Evolutionary conservation across 1,140 invertebrate genomes (phyloP), one percentile per base, ranked within the genome.

Genomic region (Acromyrmex charruanus): DNA sequence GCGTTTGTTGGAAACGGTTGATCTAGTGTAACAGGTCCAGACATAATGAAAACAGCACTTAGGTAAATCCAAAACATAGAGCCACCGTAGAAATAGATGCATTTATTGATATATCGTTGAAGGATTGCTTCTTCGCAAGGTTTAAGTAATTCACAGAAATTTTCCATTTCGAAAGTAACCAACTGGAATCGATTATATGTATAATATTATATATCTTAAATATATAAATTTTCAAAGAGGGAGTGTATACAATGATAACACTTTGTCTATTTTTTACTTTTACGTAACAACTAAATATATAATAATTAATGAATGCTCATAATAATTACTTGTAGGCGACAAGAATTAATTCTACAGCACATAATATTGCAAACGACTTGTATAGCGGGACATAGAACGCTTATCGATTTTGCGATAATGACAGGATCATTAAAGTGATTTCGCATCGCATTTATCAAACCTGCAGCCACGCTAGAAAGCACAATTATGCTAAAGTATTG

Each of bases 21-120:
- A 10, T 63, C 18, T 3, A 88, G 58, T 16, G 91, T 18, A 21
- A 90, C 14, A 21, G 92, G 88, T 39, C 85, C 82, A 35, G 90
- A 39, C 1, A 90, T 85, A 31, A 92, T 86, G 1, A 75, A 44
- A 12, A 88, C 1, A 31, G 82, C 81, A 28, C 88, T 90, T 1
- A 89, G 9, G 10, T 90, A 93, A n/a, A 86, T 53, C 66, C 91
- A 88, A 18, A 88, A 16, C 3, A 79, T 77, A 5, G 81, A 61
- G 3, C 69, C 59, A 35, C 86, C 61, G 25, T 91, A 89, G 35
- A 93, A 87, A 21, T 25, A 14, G 10, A 65, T 35, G n/a, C 69
- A 77, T 59, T 39, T 77, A 35, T 77, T 3, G 2, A 77, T 77
- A 6, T 63, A 77, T 49, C 58, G 35, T 77, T 63, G 58, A 18